A percentile compares a stretch with the other conserved stretches of the same genome.
Evolutionary conservation across 2,888 invertebrate genomes (phyloP).

Genomic region (Stramonita haemastoma): DNA sequence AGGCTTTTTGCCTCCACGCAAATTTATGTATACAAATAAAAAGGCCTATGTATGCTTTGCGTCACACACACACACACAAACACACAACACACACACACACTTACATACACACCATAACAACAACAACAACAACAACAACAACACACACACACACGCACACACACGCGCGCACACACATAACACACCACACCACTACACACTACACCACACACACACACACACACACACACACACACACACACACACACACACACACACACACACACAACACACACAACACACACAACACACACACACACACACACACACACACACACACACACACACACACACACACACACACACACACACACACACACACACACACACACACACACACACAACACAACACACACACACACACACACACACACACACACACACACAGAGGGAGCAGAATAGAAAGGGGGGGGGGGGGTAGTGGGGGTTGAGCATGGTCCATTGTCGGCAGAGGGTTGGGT

Average conservation of each 20-base stretch:
- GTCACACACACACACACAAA: background rate
- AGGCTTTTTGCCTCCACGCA: too few relatives aligned
- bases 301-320: background rate
- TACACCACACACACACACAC: background rate
- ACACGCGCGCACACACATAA: background rate
- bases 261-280: background rate
- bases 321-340: constrained; percentile 5
- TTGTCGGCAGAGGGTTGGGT: too few relatives aligned
- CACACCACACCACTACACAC: too few relatives aligned
- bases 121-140: too few relatives aligned
- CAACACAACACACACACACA: background rate
- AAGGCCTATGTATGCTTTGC: too few relatives aligned
- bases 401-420: background rate
- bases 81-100: background rate
- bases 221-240: background rate
- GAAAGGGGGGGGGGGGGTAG: background rate
- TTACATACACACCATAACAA: background rate
- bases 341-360: background rate
- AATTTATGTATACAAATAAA: too few relatives aligned
- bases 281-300: background rate
- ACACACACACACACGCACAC: background rate
- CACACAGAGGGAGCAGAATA: background rate
- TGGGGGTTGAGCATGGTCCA: background rate
- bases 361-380: background rate
- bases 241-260: too few relatives aligned